A percentile compares a stretch with the other conserved stretches of the same genome.
Conservation (phyloP, 2,113 vertebrate genomes). For the Phasianus colchicus region DNA sequence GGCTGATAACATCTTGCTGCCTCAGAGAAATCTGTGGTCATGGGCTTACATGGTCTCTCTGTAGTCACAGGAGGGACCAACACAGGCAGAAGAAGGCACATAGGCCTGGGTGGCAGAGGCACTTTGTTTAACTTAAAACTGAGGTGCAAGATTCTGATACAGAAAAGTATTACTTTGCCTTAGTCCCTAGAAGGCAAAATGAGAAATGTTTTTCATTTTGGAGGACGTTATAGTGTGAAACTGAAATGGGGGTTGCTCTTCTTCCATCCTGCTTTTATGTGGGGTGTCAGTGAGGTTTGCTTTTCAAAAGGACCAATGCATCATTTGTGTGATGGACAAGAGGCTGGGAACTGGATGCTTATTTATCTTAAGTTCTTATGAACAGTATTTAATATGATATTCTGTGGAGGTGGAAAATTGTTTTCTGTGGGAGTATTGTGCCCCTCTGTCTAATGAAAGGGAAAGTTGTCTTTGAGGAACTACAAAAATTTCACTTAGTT, state of each 20-base stretch:
- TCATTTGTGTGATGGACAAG: background rate
- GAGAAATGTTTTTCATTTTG: background rate
- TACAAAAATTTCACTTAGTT: conserved; percentile 3
- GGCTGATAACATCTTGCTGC: background rate
- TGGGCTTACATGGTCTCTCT: background rate
- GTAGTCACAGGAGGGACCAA: background rate
- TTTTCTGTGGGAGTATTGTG: conserved; percentile 50
- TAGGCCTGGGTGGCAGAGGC: background rate
- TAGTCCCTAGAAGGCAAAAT: background rate
- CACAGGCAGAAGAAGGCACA: background rate
- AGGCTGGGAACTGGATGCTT: background rate
- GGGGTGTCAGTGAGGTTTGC: background rate
- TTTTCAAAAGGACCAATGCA: background rate
- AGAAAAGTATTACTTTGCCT: accelerated
- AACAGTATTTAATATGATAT: conserved; percentile 26
- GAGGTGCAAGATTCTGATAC: background rate
- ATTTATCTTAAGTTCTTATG: conserved; percentile 24
- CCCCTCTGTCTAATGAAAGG: conserved; percentile 38
- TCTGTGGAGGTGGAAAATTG: conserved; percentile 7
- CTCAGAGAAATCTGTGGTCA: background rate
- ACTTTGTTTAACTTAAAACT: background rate
- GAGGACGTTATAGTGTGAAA: background rate
- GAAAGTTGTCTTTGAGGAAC: conserved; percentile 38
- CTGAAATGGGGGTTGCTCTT: background rate
- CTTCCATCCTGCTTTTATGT: background rate